A percentile compares a stretch with the other conserved stretches of the same genome.
These are phyloP conservation scores for Esox niger DNA, from an alignment of 2,113 vertebrate species.

Conservation along the genomic window DNA sequence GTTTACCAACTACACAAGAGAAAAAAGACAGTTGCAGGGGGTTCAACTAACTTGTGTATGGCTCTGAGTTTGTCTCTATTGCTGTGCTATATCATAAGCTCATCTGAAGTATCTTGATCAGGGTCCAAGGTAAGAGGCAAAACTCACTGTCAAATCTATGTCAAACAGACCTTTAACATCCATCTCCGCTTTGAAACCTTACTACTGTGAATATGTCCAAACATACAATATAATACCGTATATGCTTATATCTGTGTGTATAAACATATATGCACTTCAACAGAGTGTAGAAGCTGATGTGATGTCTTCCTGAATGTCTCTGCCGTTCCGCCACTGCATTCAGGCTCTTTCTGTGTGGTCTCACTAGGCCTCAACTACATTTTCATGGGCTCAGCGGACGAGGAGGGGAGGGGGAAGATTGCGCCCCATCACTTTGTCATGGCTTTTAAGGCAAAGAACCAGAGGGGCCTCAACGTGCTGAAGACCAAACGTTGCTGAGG, in stretches of 20 bases:
- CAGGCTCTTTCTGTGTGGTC: conserved; percentile 74
- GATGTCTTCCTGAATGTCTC: conserved; percentile 72
- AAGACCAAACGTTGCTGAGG: conserved; percentile 87
- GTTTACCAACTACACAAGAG: conserved; percentile 4
- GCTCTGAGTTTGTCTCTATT: conserved; percentile 63
- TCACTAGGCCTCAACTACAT: conserved; percentile 93
- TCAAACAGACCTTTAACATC: not conserved
- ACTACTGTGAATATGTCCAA: not conserved
- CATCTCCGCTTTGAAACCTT: not conserved
- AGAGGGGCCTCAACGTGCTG: conserved; percentile 83
- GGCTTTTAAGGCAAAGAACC: conserved; percentile 92
- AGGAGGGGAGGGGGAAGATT: conserved; percentile 87
- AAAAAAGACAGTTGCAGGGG: conserved; percentile 1
- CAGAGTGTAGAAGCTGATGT: conserved; percentile 55
- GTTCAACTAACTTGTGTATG: conserved; percentile 39
- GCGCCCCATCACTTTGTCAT: conserved; percentile 88
- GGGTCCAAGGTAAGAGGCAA: conserved; percentile 56
- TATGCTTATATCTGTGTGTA: conserved; percentile 53
- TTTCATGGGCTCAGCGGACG: conserved; percentile 94
- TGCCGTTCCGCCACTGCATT: conserved; percentile 75
- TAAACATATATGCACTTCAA: conserved; percentile 53
- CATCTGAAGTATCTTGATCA: conserved; percentile 18
- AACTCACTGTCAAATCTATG: conserved; percentile 63
- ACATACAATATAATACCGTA: not conserved
- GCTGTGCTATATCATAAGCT: conserved; percentile 19